phyloP scores from a whole-genome alignment of 2,113 vertebrate genomes.

The Aptenodytes patagonicus region DNA sequence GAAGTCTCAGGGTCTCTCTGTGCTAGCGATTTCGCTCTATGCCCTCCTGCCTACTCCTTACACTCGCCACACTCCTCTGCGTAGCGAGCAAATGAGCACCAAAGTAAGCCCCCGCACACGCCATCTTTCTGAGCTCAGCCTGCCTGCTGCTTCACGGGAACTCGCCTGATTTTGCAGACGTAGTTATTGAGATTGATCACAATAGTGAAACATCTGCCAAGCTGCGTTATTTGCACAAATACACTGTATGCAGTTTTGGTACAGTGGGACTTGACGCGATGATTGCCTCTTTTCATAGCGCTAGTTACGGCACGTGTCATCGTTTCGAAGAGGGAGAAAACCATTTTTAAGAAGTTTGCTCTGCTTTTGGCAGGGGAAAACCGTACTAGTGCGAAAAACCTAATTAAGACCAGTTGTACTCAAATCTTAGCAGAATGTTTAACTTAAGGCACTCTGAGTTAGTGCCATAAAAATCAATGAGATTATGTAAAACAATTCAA shows the following conservation, averaged over 20 bases:
- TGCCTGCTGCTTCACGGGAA: conserved; percentile 4
- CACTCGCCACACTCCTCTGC: background rate
- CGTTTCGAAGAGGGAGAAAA: background rate
- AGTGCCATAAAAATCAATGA: background rate
- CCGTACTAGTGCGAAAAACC: background rate
- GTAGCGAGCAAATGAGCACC: background rate
- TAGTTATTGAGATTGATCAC: conserved; percentile 5
- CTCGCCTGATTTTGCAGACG: background rate
- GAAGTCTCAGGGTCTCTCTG: background rate
- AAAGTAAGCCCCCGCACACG: background rate
- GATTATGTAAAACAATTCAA: conserved; percentile 20
- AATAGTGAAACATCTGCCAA: conserved; percentile 1
- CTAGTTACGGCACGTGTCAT: background rate
- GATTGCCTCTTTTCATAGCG: background rate
- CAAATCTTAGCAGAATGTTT: background rate
- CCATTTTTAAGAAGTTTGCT: background rate
- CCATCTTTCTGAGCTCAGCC: background rate
- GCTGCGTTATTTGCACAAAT: conserved; percentile 19
- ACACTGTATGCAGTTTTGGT: background rate
- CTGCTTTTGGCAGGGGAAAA: background rate
- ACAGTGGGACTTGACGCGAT: background rate
- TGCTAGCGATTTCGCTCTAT: background rate
- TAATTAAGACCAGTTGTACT: conserved; percentile 9
- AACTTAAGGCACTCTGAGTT: background rate
- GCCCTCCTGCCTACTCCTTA: background rate